phyloP scores from a whole-genome alignment of 2,113 vertebrate species.

The Cheirogaleus medius region DNA sequence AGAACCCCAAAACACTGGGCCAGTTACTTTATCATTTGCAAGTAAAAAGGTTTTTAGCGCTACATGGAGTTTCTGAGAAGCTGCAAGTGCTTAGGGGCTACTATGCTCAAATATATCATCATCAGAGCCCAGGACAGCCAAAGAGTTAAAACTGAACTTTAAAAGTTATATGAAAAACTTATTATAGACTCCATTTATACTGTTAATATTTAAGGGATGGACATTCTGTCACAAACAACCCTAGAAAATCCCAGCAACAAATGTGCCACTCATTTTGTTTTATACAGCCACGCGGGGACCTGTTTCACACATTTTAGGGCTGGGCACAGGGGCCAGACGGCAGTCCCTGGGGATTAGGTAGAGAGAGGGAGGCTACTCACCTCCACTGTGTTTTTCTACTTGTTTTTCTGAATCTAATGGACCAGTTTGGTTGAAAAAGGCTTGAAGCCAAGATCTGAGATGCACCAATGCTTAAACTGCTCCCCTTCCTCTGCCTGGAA shows the following conservation, averaged over 20 bases:
- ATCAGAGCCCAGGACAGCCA: neutral
- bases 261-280: neutral
- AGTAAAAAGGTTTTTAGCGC: neutral
- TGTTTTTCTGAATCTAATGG: neutral
- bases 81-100: neutral
- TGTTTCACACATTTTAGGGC: neutral
- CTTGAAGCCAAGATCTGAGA: neutral
- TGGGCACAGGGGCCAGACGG: neutral
- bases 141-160: neutral
- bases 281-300: neutral
- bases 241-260: neutral
- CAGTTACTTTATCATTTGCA: neutral
- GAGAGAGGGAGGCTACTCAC: neutral
- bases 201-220: neutral
- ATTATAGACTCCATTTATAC: neutral
- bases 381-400: neutral
- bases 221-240: neutral
- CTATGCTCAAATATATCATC: neutral
- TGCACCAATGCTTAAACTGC: neutral
- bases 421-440: neutral
- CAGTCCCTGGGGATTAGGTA: neutral
- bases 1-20: neutral
- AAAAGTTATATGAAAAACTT: neutral
- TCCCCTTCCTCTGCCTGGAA: neutral
- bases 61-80: neutral